These are phyloP conservation scores for Leiothrix lutea DNA, from an alignment of 2,113 vertebrate genomes.

Conservation along the genomic window DNA sequence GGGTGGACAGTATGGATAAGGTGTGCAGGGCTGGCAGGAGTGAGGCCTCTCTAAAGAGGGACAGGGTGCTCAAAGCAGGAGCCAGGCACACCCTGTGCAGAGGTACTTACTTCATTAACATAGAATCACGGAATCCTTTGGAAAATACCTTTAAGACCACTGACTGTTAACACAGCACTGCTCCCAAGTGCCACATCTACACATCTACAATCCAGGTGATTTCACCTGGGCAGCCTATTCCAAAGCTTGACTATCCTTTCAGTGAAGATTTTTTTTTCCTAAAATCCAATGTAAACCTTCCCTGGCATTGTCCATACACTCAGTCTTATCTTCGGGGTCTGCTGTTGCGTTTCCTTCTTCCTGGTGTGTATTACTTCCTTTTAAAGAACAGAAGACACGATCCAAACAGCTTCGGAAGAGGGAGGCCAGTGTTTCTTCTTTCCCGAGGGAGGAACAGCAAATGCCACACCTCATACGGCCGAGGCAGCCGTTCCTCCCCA, in stretches of 20 bases:
- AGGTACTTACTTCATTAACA: neutral
- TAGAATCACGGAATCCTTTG: neutral
- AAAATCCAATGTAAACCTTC: neutral
- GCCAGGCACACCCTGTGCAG: neutral
- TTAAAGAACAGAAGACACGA: neutral
- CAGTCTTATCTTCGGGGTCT: neutral
- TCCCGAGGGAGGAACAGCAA: neutral
- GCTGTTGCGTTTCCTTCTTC: neutral
- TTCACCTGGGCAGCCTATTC: neutral
- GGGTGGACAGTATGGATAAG: rapidly evolving
- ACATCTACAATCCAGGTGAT: neutral
- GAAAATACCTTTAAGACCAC: neutral
- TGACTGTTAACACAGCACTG: neutral
- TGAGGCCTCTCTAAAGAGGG: rapidly evolving
- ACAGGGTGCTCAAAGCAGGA: rapidly evolving
- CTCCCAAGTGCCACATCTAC: neutral
- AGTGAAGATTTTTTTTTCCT: neutral
- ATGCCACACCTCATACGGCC: rapidly evolving
- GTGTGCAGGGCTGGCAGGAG: rapidly evolving
- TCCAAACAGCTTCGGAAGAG: neutral
- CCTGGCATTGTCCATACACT: no score
- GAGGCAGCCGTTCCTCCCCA: neutral
- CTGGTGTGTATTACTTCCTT: rapidly evolving
- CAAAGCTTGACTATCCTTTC: neutral
- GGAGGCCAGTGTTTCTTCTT: neutral